Percentiles rank a stretch among this genome's conserved stretches.
Conservation (phyloP, 2,888 invertebrate species). For the Lithophane leautieri region DNA sequence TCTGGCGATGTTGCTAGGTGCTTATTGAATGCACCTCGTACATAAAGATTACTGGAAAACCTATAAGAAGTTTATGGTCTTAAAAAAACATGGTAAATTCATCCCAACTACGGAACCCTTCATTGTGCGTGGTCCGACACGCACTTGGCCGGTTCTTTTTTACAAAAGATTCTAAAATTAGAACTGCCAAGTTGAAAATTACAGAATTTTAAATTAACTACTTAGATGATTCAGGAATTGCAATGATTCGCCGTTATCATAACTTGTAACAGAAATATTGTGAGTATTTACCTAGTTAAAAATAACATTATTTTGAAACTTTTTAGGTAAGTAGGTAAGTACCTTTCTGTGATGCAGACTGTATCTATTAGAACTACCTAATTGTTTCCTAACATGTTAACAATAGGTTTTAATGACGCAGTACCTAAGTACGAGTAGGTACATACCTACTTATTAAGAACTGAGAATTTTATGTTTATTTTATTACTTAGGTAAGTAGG, state of each 20-base stretch:
- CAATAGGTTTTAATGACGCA: conserved; percentile 20
- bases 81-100: too few relatives aligned
- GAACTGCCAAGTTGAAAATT: not conserved
- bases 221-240: not conserved
- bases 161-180: not conserved
- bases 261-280: not conserved
- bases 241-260: not conserved
- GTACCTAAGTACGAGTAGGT: not conserved
- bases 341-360: not conserved
- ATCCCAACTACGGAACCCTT: too few relatives aligned
- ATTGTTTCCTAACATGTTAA: conserved; percentile 31
- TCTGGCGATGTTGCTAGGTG: too few relatives aligned
- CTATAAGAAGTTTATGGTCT: too few relatives aligned
- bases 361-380: conserved; percentile 9
- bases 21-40: too few relatives aligned
- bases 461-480: conserved; percentile 2
- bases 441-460: not conserved
- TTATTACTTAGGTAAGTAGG: conserved; percentile 14
- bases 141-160: too few relatives aligned
- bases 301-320: not conserved
- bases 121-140: too few relatives aligned
- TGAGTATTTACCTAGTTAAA: not conserved
- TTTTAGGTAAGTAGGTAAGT: too few relatives aligned
- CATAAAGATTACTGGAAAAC: too few relatives aligned
- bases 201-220: not conserved